These are phyloP conservation scores for Sebastes cheni DNA, from an alignment of 2,797 vertebrate genomes.

Conservation along the genomic window DNA sequence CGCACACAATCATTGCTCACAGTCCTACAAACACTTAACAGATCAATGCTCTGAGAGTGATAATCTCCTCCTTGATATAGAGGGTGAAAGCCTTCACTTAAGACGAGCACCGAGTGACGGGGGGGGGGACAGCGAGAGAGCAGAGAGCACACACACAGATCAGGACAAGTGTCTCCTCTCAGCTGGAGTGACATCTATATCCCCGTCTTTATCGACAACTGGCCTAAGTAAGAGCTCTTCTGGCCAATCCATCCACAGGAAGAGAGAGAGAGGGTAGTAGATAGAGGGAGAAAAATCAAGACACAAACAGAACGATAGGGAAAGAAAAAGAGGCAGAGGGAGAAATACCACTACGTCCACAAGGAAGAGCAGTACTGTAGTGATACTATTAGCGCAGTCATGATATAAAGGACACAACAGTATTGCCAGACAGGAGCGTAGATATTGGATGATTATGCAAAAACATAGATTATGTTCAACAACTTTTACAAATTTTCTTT, in stretches of 20 bases:
- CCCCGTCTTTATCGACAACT: constrained; percentile 82
- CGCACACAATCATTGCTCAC: constrained; percentile 59
- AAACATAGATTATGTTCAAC: not conserved
- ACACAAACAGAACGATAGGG: not conserved
- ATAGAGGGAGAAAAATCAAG: constrained; percentile 17
- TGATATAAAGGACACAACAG: too few relatives aligned
- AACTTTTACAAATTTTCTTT: not conserved
- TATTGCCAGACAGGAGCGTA: not conserved
- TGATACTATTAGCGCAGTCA: too few relatives aligned
- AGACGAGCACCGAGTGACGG: constrained; percentile 49
- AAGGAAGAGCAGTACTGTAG: not conserved
- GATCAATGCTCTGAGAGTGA: constrained; percentile 83
- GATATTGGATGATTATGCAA: not conserved
- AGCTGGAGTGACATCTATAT: constrained; percentile 83
- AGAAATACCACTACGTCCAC: not conserved
- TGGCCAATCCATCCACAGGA: constrained; percentile 58
- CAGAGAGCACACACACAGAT: constrained; percentile 40
- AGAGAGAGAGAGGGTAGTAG: not conserved
- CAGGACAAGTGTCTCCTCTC: constrained; percentile 77
- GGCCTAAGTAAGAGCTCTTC: constrained; percentile 82
- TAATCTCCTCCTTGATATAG: constrained; percentile 88
- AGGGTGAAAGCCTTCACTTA: constrained; percentile 76
- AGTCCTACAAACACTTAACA: constrained; percentile 62
- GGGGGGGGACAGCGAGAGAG: constrained; percentile 18
- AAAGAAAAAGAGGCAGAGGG: not conserved